phyloP scores from a whole-genome alignment of 2,888 invertebrate species.

The Electrophaes corylata region DNA sequence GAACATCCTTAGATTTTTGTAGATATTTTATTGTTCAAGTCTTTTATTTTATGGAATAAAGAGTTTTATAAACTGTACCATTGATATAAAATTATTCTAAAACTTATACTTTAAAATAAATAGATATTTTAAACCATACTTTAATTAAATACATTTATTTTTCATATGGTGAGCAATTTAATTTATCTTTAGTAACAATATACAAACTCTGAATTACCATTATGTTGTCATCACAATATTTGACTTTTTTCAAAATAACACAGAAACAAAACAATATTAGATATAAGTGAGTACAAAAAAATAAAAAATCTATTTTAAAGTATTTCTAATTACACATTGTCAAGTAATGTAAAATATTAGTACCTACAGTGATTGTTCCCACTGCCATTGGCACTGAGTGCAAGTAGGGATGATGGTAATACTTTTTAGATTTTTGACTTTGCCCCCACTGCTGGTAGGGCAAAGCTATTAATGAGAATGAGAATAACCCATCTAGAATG shows the following conservation, averaged over 20 bases:
- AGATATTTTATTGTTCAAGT: slow-evolving; percentile 28
- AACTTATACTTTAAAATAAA: slow-evolving; percentile 38
- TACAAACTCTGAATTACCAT: slow-evolving; percentile 20
- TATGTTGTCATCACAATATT: slow-evolving; percentile 16
- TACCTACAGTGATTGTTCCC: slow-evolving; percentile 3
- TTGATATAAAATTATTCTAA: slow-evolving; percentile 35
- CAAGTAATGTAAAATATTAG: not conserved
- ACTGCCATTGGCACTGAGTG: not conserved
- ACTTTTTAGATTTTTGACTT: slow-evolving; percentile 1
- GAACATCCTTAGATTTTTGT: slow-evolving; percentile 23
- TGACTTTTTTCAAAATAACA: slow-evolving; percentile 14
- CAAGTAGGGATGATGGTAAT: slow-evolving; percentile 6
- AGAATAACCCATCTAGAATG: slow-evolving; percentile 8
- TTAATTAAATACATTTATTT: slow-evolving; percentile 20
- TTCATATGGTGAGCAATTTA: slow-evolving; percentile 26
- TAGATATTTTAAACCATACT: slow-evolving; percentile 32
- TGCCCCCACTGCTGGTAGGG: not conserved
- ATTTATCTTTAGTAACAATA: slow-evolving; percentile 23
- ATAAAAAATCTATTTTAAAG: slow-evolving; percentile 19
- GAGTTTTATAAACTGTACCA: slow-evolving; percentile 34
- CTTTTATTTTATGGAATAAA: slow-evolving; percentile 29
- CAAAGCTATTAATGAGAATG: slow-evolving; percentile 3
- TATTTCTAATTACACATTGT: slow-evolving; percentile 11
- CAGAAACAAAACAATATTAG: slow-evolving; percentile 11
- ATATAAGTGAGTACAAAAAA: slow-evolving; percentile 13